Base-by-base conservation (phyloP, 2,888 invertebrate genomes). In the Mythimna albipuncta region DNA sequence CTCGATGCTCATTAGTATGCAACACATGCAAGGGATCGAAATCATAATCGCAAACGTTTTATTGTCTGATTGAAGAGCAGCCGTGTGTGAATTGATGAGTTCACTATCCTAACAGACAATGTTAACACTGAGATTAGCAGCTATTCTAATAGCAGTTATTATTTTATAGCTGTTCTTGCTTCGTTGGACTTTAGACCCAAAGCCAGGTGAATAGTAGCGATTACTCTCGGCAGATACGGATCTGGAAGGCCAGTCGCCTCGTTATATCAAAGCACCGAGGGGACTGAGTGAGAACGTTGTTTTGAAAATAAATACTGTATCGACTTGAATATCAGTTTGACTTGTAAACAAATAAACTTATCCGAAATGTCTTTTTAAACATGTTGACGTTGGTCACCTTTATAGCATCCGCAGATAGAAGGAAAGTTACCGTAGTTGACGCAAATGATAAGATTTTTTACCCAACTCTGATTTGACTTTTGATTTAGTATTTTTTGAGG, bases 31-130 rank as follows among this genome's bases (percentile, higher is more conserved):
- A 66, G 50, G 64, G 66, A 72, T 78, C 52, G 41, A 61, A 72
- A 72, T 85, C 82, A 84, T 83, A 74, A 78, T 74, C 41, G 72
- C 73, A 72, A 79, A 71, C 76, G 74, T 77, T 84, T 84, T 79
- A 81, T 84, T 78, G 81, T 76, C 66, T 67, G 75, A 79, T 74
- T 79, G 75, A 69, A 69, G 73, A 83, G 76, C 81, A 69, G 65
- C 71, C 76, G 64, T 72, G 76, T 77, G 72, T 75, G 57, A 75
- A 75, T 72, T 70, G 65, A 77, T 58, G 67, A 83, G 85, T 81
- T 83, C 76, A 75, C 65, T 78, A 81, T 81, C 78, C 83, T 75
- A 68, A 35, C 57, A 72, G 57, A 66, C 68, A 64, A 55, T 81
- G 65, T 68, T 58, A 66, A 47, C 77, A 54, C 50, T 64, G 19